Evolutionary conservation across 2,797 vertebrate species (phyloP), one percentile per base, ranked within the genome.

Genomic region (Scarus forsteni): DNA sequence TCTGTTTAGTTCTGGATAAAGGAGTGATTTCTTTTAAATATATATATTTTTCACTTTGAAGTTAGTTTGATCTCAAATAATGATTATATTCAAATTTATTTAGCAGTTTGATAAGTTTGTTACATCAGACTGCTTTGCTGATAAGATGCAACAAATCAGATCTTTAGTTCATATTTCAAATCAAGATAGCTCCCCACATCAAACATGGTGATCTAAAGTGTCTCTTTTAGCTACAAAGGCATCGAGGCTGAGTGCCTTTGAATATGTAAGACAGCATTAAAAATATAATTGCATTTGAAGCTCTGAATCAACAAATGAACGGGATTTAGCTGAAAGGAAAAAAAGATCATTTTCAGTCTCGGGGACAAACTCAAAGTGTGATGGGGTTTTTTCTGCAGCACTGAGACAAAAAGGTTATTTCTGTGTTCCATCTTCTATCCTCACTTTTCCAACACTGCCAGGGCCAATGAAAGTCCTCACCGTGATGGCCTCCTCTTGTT

Each of bases 121-220:
- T 73, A 62, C 49, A 69, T 77, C 18, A 66, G 39, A n/a, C 66
- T 18, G 68, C 53, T 62, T 46, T 53, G 50, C 70, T 59, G 83
- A 81, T 78, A 81, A 81, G 70, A 83, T 67, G 42, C 70, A 78
- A 59, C 60, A 14, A 69, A 81, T 62, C 35, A 48, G 52, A 66
- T 72, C 14, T 72, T 34, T 43, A 8, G 42, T 70, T 78, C 77
- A 16, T 64, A 12, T 70, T 74, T 69, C 8, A 70, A 42, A 72
- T 59, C 40, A 35, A 43, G 53, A 78, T 53, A 11, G 40, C 50
- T 27, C 27, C 27, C 27, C 27, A 27, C 27, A 27, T 76, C 59
- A 66, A 62, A 77, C 49, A 12, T 50, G 38, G 40, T 16, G 19
- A 70, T 57, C 35, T 48, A 14, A 57, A 65, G 40, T 40, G 8